phyloP scores from a whole-genome alignment of 1,140 invertebrate species.

The Zophobas atratus region DNA sequence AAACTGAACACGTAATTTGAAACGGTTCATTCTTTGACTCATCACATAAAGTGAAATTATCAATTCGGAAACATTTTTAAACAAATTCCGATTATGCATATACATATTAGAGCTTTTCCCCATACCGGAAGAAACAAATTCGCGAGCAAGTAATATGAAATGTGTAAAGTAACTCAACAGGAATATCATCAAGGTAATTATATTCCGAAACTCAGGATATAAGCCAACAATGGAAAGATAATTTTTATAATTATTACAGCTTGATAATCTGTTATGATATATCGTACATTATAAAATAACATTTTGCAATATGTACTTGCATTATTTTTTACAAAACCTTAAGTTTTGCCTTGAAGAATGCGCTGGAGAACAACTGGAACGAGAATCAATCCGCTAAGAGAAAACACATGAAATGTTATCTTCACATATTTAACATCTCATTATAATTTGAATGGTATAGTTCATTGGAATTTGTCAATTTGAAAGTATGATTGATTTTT shows the following conservation, averaged over 20 bases:
- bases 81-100: background rate
- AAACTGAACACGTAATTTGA: background rate
- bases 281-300: slow-evolving; percentile 31
- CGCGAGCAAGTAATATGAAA: slow-evolving; percentile 7
- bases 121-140: slow-evolving; percentile 40
- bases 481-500: too few species aligned
- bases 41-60: slow-evolving; percentile 16
- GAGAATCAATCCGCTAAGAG: slow-evolving; percentile 28
- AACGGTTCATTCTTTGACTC: background rate
- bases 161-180: slow-evolving; percentile 17
- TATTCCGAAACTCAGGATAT: slow-evolving; percentile 47
- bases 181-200: slow-evolving; percentile 39
- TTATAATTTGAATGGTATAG: too few species aligned
- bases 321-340: slow-evolving; percentile 37
- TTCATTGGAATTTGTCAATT: too few species aligned
- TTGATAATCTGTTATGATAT: slow-evolving; percentile 41
- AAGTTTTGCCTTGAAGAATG: slow-evolving; percentile 9
- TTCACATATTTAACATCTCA: too few species aligned
- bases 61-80: slow-evolving; percentile 6
- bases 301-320: slow-evolving; percentile 37
- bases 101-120: slow-evolving; percentile 9
- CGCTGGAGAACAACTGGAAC: slow-evolving; percentile 19
- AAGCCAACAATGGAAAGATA: slow-evolving; percentile 44
- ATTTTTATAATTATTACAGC: slow-evolving; percentile 44
- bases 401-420: background rate